Base-by-base conservation (phyloP, 2,888 invertebrate species). In the Tenthredo notha region DNA sequence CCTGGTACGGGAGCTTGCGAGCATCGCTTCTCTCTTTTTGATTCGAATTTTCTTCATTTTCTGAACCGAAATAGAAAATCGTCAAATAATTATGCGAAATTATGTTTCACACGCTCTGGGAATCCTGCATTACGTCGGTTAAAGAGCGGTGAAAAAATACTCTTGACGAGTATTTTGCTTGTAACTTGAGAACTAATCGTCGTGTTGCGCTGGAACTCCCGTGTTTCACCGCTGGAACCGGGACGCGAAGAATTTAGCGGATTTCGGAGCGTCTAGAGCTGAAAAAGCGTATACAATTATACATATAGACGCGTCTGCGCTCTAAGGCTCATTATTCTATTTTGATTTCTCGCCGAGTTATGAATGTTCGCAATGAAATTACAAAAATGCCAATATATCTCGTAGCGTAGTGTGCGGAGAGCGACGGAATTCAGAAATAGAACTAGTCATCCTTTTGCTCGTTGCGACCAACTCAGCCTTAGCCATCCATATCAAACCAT, bases 331-430 rank as follows among this genome's bases (percentile, higher is more conserved):
- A 29, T 77, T 77, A 54, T 77, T 77, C 77, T 77, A 77, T 77
- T 77, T 77, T 77, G 47, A 77, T 77, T 77, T 29, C 77, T 77
- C 29, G n/a, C 54, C 77, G 54, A 77, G 77, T 77, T 77, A 77
- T 54, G 77, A 77, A 77, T 77, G 54, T 77, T 77, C 29, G 29
- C 77, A 77, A 29, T 29, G 40, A 77, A 77, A 29, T 54, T 15
- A 50, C 29, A 77, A 77, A 54, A 77, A 77, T 77, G 50, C 77
- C 54, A 77, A 74, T 74, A 43, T 74, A 74, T 43, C 43, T 74
- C 21, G 40, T n/a, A 43, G 72, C n/a, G 21, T n/a, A 40, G 43
- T 15, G 72, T 21, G 72, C n/a, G 72, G 77, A 29, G 77, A 29
- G 29, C 18, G n/a, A 77, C 40, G 50, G 25, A 33, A 21, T 54